Percentiles rank a stretch among this genome's conserved stretches.
Evolutionary conservation across 1,140 invertebrate genomes (phyloP).

Genomic region (Homalodisca vitripennis): DNA sequence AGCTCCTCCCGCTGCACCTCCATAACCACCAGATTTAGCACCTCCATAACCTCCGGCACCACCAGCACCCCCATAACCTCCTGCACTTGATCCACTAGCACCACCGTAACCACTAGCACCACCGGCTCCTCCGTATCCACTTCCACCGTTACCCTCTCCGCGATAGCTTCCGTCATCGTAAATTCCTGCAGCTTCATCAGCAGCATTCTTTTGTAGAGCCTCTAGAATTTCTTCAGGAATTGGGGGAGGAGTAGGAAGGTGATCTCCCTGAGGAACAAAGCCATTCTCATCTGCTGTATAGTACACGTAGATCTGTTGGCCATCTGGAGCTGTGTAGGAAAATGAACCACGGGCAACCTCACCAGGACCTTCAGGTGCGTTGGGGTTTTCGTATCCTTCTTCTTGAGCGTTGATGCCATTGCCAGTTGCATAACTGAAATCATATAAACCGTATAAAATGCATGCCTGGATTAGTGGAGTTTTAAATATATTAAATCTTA

Average conservation of each 20-base stretch:
- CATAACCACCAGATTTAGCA: neutral
- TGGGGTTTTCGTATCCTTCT: conserved; percentile 56
- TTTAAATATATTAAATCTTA: conserved; percentile 2
- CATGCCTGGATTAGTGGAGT: neutral
- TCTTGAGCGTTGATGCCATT: conserved; percentile 69
- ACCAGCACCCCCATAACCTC: neutral
- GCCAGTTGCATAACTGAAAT: conserved; percentile 67
- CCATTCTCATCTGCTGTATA: conserved; percentile 37
- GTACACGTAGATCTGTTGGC: conserved; percentile 10
- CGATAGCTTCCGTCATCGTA: conserved; percentile 36
- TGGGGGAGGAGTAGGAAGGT: conserved; percentile 36
- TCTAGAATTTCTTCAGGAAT: conserved; percentile 39
- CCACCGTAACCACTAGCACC: conserved; percentile 29
- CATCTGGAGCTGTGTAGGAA: conserved; percentile 56
- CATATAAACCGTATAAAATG: too few species aligned
- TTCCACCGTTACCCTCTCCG: conserved; percentile 2
- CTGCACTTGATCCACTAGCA: neutral
- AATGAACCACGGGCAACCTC: conserved; percentile 61
- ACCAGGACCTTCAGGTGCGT: conserved; percentile 47
- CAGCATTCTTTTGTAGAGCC: conserved; percentile 35
- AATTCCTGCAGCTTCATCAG: conserved; percentile 40
- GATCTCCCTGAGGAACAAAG: conserved; percentile 31
- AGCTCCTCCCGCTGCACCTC: neutral
- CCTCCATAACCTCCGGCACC: conserved; percentile 9
- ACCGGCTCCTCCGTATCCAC: neutral